phyloP scores from a whole-genome alignment of 2,888 invertebrate species.

The Epirrita christyi region DNA sequence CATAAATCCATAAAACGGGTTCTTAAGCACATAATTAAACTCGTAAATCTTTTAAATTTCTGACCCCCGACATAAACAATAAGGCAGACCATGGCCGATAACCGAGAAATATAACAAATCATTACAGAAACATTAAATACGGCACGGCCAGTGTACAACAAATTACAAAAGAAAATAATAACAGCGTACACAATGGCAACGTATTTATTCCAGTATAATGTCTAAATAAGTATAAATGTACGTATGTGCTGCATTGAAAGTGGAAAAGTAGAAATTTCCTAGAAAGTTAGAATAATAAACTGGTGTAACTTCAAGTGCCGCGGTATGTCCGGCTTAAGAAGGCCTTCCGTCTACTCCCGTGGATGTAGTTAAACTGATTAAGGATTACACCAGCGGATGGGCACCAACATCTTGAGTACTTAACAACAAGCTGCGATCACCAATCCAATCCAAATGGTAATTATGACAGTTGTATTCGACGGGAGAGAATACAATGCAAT shows the following conservation, averaged over 20 bases:
- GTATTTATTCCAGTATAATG: slow-evolving; percentile 67
- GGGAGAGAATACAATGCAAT: too few species aligned
- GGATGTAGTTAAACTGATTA: too few species aligned
- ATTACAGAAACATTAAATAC: slow-evolving; percentile 38
- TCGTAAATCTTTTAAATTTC: slow-evolving; percentile 35
- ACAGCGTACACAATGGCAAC: slow-evolving; percentile 50
- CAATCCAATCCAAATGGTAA: too few species aligned
- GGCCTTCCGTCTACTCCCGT: too few species aligned
- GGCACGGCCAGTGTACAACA: slow-evolving; percentile 44
- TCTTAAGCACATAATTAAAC: slow-evolving; percentile 30
- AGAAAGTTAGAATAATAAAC: too few species aligned
- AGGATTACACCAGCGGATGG: too few species aligned
- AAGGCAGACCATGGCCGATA: slow-evolving; percentile 27
- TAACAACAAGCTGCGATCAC: too few species aligned
- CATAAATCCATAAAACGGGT: slow-evolving; percentile 1
- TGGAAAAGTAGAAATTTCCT: slow-evolving; percentile 16
- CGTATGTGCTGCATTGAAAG: slow-evolving; percentile 30
- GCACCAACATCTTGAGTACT: too few species aligned
- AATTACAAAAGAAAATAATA: slow-evolving; percentile 50
- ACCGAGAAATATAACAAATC: slow-evolving; percentile 35
- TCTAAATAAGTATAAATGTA: slow-evolving; percentile 59
- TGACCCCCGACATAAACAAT: slow-evolving; percentile 36
- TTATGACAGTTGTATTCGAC: too few species aligned
- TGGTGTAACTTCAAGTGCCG: too few species aligned
- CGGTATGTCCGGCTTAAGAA: too few species aligned